Base-by-base conservation (phyloP, 2,797 vertebrate species). In the Acomys russatus region DNA sequence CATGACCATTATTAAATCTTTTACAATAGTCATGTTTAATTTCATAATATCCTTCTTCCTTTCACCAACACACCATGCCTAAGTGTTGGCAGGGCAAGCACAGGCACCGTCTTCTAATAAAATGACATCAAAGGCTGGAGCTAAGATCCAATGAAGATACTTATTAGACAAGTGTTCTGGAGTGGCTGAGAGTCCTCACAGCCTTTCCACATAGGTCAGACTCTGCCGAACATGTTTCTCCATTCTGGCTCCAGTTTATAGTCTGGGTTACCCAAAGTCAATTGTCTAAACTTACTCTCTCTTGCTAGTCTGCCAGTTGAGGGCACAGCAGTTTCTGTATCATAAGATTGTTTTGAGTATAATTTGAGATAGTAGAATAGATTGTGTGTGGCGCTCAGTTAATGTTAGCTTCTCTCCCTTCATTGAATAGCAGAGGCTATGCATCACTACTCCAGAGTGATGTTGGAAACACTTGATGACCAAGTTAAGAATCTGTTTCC, bases 1-100 rank as follows among this genome's bases (percentile, higher is more conserved):
- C 77, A 88, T 49, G 91, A 95, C 79, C 77, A 93, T 96, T 94
- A 94, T 95, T 94, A 96, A 97, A 95, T 78, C 38, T 92, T 95
- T 95, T 95, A 92, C 78, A 95, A 91, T 90, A 77, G 74, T 91
- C 25, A 18, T 79, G 86, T 94, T 74, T 96, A 93, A 96, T 96
- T 95, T 95, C 84, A 89, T 96, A 93, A 74, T 94, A 66, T 3
- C 2, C 33, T 93, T 74, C 10, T 15, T 51, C 14, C 12, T 49
- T 11, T 93, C 51, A 74, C 64, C 51, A 88, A 25, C 18, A 30
- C 56, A 30, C 30, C 76, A 63, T 61, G 33, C 33, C 25, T 49
- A 7, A 73, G 25, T 68, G 49, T 94, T 87, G 71, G 33, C 44
- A 90, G 78, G n/a, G 51, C 77, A 80, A 94, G 18, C 61, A 87